Evolutionary conservation across 2,797 vertebrate species (phyloP), one percentile per base, ranked within the genome.

Genomic region (Diceros bicornis): DNA sequence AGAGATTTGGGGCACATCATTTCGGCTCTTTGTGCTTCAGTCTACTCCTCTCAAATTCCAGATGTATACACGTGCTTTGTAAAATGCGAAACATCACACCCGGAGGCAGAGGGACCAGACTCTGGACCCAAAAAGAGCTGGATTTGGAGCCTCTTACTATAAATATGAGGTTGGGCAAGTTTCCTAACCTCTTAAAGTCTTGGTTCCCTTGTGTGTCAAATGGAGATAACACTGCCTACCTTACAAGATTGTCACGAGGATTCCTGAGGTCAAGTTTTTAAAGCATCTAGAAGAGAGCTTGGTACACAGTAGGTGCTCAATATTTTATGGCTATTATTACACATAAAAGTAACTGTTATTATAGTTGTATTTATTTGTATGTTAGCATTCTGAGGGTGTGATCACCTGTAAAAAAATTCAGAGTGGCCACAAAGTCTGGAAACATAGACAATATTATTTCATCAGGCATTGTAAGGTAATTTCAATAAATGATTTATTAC

Each of bases 351-450:
- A 50, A 57, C 34, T 20, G 7, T 79, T 37, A 14, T 34, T 55
- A 25, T 83, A 59, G 41, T 11, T 34, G 1, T 50, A n/a, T 72
- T 66, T 72, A 79, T 71, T 50, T 79, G 68, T 18, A 34, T 47
- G 9, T 74, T 69, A 62, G 55, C 44, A 57, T 81, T 87, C 50
- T 61, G 64, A n/a, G 20, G 61, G 8, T 86, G 34, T 59, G 71
- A 57, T 85, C 69, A 47, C 79, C 32, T 84, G 64, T n/a, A 69
- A n/a, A 68, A 78, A 95, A 96, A 69, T 89, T 68, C 82, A 95
- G 74, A 34, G 62, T 89, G 69, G 29, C 32, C 47, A 21, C 57
- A 78, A 74, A 64, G 59, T 57, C 64, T 81, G 61, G 64, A 88
- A 78, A 71, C 57, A 34, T 25, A 71, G 52, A 50, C 50, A 71